These are phyloP conservation scores for Stictonetta naevosa DNA, from an alignment of 2,113 vertebrate species.

Conservation along the genomic window DNA sequence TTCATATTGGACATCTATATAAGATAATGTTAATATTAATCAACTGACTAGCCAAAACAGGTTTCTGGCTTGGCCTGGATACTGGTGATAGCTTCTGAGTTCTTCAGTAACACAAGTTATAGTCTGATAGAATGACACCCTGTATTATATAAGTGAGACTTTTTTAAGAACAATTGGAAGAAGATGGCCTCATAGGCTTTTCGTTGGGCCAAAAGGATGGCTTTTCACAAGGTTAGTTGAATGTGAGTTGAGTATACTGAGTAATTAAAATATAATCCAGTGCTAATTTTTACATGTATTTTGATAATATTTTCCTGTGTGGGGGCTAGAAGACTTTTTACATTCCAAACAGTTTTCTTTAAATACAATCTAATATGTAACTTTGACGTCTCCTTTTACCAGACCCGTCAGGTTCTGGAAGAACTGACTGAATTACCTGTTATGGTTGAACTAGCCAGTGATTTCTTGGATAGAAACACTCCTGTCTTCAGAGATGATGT, in stretches of 20 bases:
- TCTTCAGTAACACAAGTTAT: background rate
- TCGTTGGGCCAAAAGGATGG: background rate
- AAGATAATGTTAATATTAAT: background rate
- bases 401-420: conserved; percentile 98
- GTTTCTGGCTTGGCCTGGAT: background rate
- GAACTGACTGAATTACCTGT: conserved; percentile 96
- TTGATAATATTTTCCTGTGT: background rate
- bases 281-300: background rate
- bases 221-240: background rate
- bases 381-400: background rate
- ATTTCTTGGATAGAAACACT: conserved; percentile 98
- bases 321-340: background rate
- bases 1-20: background rate
- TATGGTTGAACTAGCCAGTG: conserved; percentile 98
- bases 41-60: background rate
- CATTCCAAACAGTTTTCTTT: background rate
- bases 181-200: background rate
- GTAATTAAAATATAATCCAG: background rate
- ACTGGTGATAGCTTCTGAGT: background rate
- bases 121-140: background rate
- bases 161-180: background rate
- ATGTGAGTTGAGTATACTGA: background rate
- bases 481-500: conserved; percentile 97
- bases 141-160: fast-evolving
- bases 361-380: background rate